Percentiles rank a stretch among this genome's conserved stretches.
Evolutionary conservation across 2,797 vertebrate genomes (phyloP).

Genomic region (Dendrocincla fuliginosa): DNA sequence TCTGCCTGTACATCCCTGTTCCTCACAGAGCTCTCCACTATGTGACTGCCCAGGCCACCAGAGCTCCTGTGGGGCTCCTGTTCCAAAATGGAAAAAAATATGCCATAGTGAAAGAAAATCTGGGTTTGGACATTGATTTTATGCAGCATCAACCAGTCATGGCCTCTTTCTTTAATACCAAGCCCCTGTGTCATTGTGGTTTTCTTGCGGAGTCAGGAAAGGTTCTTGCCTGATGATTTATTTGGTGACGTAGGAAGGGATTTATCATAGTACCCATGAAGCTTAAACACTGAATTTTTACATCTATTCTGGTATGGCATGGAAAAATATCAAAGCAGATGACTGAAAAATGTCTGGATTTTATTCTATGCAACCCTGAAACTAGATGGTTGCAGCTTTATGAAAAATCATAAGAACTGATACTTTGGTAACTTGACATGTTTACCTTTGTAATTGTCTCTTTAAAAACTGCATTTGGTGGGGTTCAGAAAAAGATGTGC

Average conservation of each 20-base stretch:
- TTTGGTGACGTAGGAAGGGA: neutral
- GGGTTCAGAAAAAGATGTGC: neutral
- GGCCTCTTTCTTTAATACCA: neutral
- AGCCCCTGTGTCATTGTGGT: neutral
- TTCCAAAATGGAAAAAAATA: neutral
- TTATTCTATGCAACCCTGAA: neutral
- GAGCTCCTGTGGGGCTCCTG: neutral
- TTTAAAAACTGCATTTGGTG: neutral
- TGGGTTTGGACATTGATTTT: neutral
- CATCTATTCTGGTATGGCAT: rapidly evolving
- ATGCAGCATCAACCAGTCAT: neutral
- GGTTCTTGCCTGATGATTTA: neutral
- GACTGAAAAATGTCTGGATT: neutral
- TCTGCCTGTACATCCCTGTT: neutral
- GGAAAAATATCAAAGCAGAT: neutral
- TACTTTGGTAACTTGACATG: neutral
- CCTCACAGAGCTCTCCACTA: neutral
- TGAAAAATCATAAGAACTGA: neutral
- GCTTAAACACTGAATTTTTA: neutral
- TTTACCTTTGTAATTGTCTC: neutral
- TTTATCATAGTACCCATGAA: neutral
- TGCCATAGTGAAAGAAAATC: neutral
- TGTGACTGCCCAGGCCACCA: neutral
- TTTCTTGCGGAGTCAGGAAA: neutral
- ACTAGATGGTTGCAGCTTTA: neutral